phyloP scores from a whole-genome alignment of 2,797 vertebrate species.

The Kryptopterus vitreolus region DNA sequence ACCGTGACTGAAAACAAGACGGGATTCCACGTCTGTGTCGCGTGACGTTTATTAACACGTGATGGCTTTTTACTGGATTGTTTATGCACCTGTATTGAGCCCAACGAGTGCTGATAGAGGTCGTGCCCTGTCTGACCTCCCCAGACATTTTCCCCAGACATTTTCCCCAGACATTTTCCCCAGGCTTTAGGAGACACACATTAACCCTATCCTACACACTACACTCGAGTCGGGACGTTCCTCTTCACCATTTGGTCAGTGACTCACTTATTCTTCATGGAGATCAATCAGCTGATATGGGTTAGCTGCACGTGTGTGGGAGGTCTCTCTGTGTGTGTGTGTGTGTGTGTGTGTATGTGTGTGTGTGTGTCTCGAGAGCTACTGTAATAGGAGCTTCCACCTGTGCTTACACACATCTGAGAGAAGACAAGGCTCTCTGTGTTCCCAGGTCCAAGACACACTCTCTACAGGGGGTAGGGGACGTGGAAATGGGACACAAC shows the following conservation, averaged over 20 bases:
- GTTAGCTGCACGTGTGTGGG: conserved; percentile 29
- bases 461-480: conserved; percentile 66
- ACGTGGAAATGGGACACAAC: conserved; percentile 61
- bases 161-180: conserved; percentile 13
- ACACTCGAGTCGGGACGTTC: conserved; percentile 3
- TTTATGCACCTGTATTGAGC: conserved; percentile 32
- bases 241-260: conserved; percentile 35
- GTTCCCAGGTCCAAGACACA: conserved; percentile 67
- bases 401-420: conserved; percentile 68
- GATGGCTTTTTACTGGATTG: background rate
- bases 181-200: conserved; percentile 19
- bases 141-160: conserved; percentile 5
- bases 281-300: conserved; percentile 47
- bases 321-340: conserved; percentile 29
- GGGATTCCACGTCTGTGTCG: no score
- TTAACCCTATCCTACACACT: no score
- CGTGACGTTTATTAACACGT: background rate
- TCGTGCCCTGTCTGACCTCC: conserved; percentile 28
- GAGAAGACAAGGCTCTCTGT: conserved; percentile 75
- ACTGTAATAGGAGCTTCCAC: conserved; percentile 67
- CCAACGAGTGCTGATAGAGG: background rate
- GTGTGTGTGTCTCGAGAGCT: conserved; percentile 55
- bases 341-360: conserved; percentile 30
- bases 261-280: conserved; percentile 15
- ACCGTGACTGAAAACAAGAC: no score